These are phyloP conservation scores for Edolisoma coerulescens DNA, from an alignment of 2,113 vertebrate species.

Conservation along the genomic window DNA sequence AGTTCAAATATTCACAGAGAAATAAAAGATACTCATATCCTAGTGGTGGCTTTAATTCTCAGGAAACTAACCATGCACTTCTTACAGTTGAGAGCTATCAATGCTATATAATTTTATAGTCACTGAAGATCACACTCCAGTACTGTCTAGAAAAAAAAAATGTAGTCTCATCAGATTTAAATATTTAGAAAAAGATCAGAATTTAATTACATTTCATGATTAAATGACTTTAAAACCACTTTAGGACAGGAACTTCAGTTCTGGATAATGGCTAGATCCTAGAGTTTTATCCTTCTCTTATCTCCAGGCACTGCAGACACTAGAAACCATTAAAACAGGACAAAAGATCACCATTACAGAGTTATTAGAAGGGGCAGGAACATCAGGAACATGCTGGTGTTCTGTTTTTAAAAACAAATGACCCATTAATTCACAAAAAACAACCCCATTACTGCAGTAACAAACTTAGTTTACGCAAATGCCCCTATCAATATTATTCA, in stretches of 20 bases:
- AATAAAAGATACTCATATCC: neutral
- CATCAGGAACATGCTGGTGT: slow-evolving; percentile 39
- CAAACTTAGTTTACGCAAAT: slow-evolving; percentile 54
- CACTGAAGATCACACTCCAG: neutral
- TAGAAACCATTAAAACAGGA: slow-evolving; percentile 56
- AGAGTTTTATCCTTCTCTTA: slow-evolving; percentile 22
- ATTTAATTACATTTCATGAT: slow-evolving; percentile 16
- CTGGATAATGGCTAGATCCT: neutral
- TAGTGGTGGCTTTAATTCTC: neutral
- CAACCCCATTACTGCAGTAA: slow-evolving; percentile 50
- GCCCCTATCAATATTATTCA: slow-evolving; percentile 58
- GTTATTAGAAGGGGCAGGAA: slow-evolving; percentile 60
- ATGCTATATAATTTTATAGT: neutral
- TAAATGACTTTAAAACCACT: slow-evolving; percentile 12
- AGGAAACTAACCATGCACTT: neutral
- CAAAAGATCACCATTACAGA: slow-evolving; percentile 62
- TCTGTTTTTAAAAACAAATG: slow-evolving; percentile 68
- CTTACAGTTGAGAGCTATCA: neutral
- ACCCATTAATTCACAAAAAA: slow-evolving; percentile 69
- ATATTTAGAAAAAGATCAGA: slow-evolving; percentile 22
- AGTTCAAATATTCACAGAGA: neutral
- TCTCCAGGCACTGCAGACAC: slow-evolving; percentile 52
- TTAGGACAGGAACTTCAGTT: slow-evolving; percentile 25
- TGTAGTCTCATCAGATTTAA: neutral
- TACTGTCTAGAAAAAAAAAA: neutral